Evolutionary conservation across 2,888 invertebrate species (phyloP), one percentile per base, ranked within the genome.

Genomic region (Iphiclides podalirius): DNA sequence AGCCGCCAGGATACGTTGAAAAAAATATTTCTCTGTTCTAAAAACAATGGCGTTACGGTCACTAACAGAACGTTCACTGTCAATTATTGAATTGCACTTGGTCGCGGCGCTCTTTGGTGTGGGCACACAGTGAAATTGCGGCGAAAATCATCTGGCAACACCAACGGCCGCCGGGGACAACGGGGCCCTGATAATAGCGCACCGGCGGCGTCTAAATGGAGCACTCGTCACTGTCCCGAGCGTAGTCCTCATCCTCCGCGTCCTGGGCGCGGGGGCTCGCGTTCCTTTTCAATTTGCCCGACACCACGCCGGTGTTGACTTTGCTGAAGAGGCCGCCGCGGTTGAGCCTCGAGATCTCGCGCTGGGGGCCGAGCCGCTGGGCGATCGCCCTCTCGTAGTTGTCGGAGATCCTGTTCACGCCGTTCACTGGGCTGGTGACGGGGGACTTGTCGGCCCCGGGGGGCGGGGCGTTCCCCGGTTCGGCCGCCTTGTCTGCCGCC

Each of bases 141-240:
- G 31, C 31, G n/a, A 47, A 38, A 50, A 53, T 57, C 59, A 58
- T 47, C 65, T 57, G 61, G 63, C 60, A 39, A 34, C 23, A 33
- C 7, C 11, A 20, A 16, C 37, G 57, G 61, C 6, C 20, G 20
- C 20, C 4, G 11, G 1, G 13, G 46, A 54, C 13, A 45, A 11
- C 11, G 11, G 11, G n/a, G 1, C 31, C 11, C n/a, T 2, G 31
- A n/a, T 31, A 26, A 26, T 20, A 28, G 6, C 28, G 28, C n/a
- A 3, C 11, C 3, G 4, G 11, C 31, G 11, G 4, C 33, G 45
- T 70, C 77, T 85, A 92, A 80, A 92, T 91, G 72, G 91, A 92
- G 72, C 91, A 91, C 70, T 92, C 92, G 69, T 92, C 91, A 64
- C 91, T 91, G 65, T 91, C 91, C 11, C 88, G 75, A 33, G 90